Conservation (phyloP, 2,888 invertebrate species). For the Smittia aterrima region DNA sequence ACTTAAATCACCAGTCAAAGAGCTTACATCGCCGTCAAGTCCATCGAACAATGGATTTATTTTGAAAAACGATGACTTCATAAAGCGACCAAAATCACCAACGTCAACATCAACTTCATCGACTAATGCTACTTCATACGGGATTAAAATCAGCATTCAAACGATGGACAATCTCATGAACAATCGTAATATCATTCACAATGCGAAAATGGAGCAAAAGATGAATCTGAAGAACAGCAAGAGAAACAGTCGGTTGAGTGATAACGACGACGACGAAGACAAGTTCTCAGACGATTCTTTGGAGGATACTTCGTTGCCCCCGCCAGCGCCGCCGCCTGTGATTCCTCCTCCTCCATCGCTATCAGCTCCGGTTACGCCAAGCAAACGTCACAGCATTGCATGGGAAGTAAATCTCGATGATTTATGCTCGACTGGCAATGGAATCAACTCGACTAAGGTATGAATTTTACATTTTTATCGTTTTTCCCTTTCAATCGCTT, state of each 20-base stretch:
- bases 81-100: slow-evolving; percentile 40
- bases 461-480: slow-evolving; percentile 45
- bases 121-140: slow-evolving; percentile 43
- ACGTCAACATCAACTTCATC: neutral
- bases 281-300: slow-evolving; percentile 82
- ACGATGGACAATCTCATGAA: slow-evolving; percentile 43
- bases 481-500: neutral
- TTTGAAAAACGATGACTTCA: slow-evolving; percentile 33
- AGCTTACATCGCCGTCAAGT: slow-evolving; percentile 23
- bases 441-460: slow-evolving; percentile 61
- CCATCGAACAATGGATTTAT: slow-evolving; percentile 22
- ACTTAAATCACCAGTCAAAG: slow-evolving; percentile 32
- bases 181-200: slow-evolving; percentile 40
- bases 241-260: slow-evolving; percentile 40
- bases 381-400: slow-evolving; percentile 78
- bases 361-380: slow-evolving; percentile 58
- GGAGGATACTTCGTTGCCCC: slow-evolving; percentile 68
- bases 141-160: slow-evolving; percentile 52
- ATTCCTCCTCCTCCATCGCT: slow-evolving; percentile 53
- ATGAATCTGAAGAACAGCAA: slow-evolving; percentile 41
- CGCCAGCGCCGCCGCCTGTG: slow-evolving; percentile 56
- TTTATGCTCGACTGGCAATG: slow-evolving; percentile 43
- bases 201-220: slow-evolving; percentile 39
- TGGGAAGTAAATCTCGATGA: slow-evolving; percentile 83
- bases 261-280: slow-evolving; percentile 54